Conservation (phyloP, 2,797 vertebrate genomes). For the Streptopelia turtur region DNA sequence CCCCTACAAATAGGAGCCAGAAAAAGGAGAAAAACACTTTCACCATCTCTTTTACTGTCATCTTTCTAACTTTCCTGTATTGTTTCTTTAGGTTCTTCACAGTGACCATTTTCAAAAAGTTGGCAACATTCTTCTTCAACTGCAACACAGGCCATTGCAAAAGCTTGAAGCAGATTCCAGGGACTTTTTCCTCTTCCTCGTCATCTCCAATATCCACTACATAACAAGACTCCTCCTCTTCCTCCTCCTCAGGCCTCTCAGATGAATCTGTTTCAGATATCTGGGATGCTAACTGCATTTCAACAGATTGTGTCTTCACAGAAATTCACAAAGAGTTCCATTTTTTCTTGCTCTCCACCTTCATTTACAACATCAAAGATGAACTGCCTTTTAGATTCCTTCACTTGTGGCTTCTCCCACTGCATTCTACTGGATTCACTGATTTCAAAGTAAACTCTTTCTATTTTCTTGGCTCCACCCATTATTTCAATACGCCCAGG, state of each 20-base stretch:
- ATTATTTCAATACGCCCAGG: constrained; percentile 96
- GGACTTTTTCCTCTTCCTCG: constrained; percentile 80
- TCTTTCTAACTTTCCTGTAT: constrained; percentile 90
- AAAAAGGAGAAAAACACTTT: constrained; percentile 91
- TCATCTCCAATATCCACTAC: constrained; percentile 80
- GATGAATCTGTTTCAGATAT: constrained; percentile 93
- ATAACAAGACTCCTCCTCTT: constrained; percentile 76
- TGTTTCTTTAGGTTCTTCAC: constrained; percentile 89
- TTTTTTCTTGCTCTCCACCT: constrained; percentile 98
- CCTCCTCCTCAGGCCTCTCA: constrained; percentile 88
- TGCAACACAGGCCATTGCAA: constrained; percentile 88
- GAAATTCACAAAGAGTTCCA: constrained; percentile 99
- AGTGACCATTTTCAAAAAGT: constrained; percentile 86
- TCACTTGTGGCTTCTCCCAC: constrained; percentile 99
- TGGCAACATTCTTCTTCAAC: constrained; percentile 85
- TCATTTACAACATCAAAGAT: constrained; percentile 99
- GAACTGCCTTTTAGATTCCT: constrained; percentile 97
- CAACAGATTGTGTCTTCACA: constrained; percentile 99
- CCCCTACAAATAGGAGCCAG: constrained; percentile 89
- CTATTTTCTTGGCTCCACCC: constrained; percentile 97
- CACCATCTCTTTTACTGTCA: constrained; percentile 90
- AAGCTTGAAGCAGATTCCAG: constrained; percentile 91
- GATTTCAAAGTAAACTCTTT: constrained; percentile 98
- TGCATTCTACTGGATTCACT: constrained; percentile 97
- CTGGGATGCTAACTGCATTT: constrained; percentile 97